phyloP scores from a whole-genome alignment of 2,888 invertebrate genomes.

The Chromoteleia sp. region DNA sequence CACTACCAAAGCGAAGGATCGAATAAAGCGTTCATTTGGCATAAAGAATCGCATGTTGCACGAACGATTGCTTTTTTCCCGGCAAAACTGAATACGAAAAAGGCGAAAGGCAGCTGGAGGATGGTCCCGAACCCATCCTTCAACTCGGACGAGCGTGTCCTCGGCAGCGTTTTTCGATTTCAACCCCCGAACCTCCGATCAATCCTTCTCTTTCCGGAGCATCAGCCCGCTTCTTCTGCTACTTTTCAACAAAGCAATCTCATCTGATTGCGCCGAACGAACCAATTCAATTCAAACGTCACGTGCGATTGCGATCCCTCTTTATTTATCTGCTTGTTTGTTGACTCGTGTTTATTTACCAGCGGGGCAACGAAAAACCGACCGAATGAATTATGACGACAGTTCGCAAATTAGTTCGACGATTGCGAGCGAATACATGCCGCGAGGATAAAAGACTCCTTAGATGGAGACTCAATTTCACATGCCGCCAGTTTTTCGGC shows the following conservation, averaged over 20 bases:
- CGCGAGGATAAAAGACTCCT: neutral
- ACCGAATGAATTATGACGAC: conserved; percentile 22
- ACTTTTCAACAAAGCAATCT: conserved; percentile 54
- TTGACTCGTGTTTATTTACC: conserved; percentile 5
- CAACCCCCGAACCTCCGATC: conserved; percentile 25
- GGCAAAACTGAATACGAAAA: conserved; percentile 16
- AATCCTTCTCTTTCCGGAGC: conserved; percentile 25
- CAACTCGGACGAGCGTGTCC: conserved; percentile 11
- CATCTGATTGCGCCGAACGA: conserved; percentile 38
- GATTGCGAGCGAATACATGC: neutral
- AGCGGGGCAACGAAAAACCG: neutral
- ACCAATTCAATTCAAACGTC: conserved; percentile 45
- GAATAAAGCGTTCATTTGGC: neutral
- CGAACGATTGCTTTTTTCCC: conserved; percentile 22
- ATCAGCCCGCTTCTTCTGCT: conserved; percentile 23
- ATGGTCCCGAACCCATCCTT: too few species aligned
- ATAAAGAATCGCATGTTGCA: neutral
- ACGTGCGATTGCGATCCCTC: conserved; percentile 2
- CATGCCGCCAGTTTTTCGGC: neutral
- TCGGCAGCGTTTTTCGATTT: conserved; percentile 28
- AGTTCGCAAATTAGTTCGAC: conserved; percentile 13
- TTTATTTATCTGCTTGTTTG: conserved; percentile 21
- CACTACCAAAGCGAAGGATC: too few species aligned
- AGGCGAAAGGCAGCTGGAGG: too few species aligned
- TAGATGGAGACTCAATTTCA: too few species aligned